These are phyloP conservation scores for Danio aesculapii DNA, from an alignment of 2,797 vertebrate genomes.

Conservation along the genomic window DNA sequence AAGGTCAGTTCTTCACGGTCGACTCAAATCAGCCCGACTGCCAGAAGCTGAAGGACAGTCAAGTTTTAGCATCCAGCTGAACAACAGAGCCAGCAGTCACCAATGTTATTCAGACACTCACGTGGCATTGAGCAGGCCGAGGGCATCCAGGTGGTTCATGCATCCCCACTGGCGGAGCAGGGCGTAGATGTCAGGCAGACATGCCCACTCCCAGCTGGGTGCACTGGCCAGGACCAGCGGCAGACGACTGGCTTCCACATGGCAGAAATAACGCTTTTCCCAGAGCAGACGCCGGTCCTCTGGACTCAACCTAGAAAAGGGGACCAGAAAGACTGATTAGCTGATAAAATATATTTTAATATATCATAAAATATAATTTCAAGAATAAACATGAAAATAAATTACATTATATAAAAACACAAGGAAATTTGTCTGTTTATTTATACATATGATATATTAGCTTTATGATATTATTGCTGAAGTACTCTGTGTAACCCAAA, in stretches of 20 bases:
- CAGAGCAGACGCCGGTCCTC: conserved; percentile 87
- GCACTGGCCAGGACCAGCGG: conserved; percentile 93
- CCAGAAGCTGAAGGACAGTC: conserved; percentile 18
- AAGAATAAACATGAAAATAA: too few species aligned
- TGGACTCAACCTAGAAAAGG: conserved; percentile 81
- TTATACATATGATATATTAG: too few species aligned
- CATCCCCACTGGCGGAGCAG: conserved; percentile 91
- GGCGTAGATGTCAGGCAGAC: conserved; percentile 93
- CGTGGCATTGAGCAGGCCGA: conserved; percentile 94
- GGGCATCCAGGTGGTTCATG: conserved; percentile 91
- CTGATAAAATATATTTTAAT: too few species aligned
- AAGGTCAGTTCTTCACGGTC: conserved; percentile 35
- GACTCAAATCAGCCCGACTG: background rate
- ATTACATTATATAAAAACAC: too few species aligned
- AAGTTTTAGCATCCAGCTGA: conserved; percentile 25
- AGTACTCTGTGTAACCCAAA: too few species aligned
- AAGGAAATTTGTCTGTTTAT: too few species aligned
- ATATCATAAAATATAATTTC: too few species aligned
- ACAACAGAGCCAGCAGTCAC: background rate
- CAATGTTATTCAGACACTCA: conserved; percentile 69
- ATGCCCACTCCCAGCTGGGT: conserved; percentile 96
- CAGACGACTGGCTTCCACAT: conserved; percentile 82
- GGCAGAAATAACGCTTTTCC: conserved; percentile 94
- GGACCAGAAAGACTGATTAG: background rate
- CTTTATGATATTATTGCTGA: too few species aligned